Evolutionary conservation across 37 sponge, comb jelly and placozoan genomes (phyloP).

Genomic region (Hexactinellida sp.): DNA sequence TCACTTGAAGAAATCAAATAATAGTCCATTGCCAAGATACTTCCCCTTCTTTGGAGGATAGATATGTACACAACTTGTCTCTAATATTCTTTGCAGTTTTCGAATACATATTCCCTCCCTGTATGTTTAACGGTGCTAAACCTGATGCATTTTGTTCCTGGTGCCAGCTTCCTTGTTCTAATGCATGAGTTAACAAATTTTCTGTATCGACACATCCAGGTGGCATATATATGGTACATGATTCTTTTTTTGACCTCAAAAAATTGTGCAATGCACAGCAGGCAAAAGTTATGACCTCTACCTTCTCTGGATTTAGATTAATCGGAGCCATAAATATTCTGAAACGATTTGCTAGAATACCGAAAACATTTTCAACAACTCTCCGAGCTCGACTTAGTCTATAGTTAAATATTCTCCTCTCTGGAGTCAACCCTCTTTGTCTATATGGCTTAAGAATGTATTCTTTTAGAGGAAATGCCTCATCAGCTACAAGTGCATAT

Average conservation of each 20-base stretch:
- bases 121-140: neutral
- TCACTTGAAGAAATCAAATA: neutral
- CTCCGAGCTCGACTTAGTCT: slow-evolving; percentile 26
- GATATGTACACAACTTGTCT: neutral
- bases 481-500: slow-evolving; percentile 30
- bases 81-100: neutral
- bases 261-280: slow-evolving; percentile 8
- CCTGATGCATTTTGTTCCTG: neutral
- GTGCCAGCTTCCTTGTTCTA: neutral
- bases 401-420: slow-evolving; percentile 26
- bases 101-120: neutral
- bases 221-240: neutral
- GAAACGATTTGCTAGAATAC: slow-evolving; percentile 27
- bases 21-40: neutral
- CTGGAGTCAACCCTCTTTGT: neutral
- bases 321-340: neutral
- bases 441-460: slow-evolving; percentile 21
- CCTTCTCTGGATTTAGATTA: slow-evolving; percentile 2
- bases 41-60: neutral
- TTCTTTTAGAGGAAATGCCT: slow-evolving; percentile 22
- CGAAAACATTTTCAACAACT: slow-evolving; percentile 35
- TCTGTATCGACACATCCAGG: neutral
- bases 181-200: neutral
- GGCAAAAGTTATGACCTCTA: neutral
- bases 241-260: neutral